These are phyloP conservation scores for Poecilia latipinna DNA, from an alignment of 2,113 vertebrate genomes.

Conservation along the genomic window DNA sequence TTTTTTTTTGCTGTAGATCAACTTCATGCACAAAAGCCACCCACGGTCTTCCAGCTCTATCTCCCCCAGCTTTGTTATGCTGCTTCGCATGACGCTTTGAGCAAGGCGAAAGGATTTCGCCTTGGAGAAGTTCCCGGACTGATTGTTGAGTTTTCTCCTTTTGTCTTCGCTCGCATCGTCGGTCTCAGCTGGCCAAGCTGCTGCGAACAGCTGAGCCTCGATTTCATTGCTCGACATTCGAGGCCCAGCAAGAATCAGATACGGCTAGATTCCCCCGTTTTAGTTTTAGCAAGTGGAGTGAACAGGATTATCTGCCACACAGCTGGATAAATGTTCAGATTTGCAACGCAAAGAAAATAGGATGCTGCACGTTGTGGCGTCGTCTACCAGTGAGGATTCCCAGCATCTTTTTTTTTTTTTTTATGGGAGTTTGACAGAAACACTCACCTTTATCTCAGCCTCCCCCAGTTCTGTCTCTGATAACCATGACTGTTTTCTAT, in stretches of 20 bases:
- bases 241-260: neutral
- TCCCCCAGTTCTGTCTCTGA: neutral
- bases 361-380: neutral
- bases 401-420: neutral
- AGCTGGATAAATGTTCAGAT: neutral
- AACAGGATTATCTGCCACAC: neutral
- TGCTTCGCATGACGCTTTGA: conserved; percentile 31
- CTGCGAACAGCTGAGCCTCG: conserved; percentile 12
- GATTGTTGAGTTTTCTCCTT: conserved; percentile 15
- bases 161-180: conserved; percentile 38
- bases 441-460: neutral
- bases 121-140: conserved; percentile 24
- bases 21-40: conserved; percentile 23
- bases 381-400: neutral
- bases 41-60: conserved; percentile 8
- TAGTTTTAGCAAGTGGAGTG: neutral
- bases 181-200: conserved; percentile 24
- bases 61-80: neutral
- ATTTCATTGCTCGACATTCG: conserved; percentile 15
- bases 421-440: neutral
- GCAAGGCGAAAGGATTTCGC: conserved; percentile 25
- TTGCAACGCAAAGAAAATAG: neutral
- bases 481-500: neutral
- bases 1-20: conserved; percentile 27
- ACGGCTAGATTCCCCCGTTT: neutral